phyloP scores from a whole-genome alignment of 2,113 vertebrate species.

The Cyanoramphus novaezelandiae region DNA sequence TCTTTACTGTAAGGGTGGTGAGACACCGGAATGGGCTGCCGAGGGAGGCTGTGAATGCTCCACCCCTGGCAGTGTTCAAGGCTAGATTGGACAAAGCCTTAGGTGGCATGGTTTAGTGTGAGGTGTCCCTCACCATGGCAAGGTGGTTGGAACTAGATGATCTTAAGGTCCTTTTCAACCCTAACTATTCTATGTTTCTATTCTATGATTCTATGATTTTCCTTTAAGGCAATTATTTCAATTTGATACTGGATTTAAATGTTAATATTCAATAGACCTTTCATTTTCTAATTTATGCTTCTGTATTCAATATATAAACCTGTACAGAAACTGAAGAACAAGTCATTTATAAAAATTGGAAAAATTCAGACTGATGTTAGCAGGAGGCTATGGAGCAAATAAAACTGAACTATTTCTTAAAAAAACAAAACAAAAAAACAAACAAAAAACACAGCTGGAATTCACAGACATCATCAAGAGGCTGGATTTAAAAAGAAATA shows the following conservation, averaged over 20 bases:
- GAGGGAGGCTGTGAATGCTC: too few relatives aligned
- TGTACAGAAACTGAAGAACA: not conserved
- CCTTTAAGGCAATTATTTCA: slow-evolving; percentile 36
- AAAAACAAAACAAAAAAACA: not conserved
- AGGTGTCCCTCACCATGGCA: too few relatives aligned
- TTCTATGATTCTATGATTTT: not conserved
- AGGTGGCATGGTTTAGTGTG: too few relatives aligned
- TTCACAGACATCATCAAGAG: not conserved
- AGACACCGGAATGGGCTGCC: too few relatives aligned
- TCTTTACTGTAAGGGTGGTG: too few relatives aligned
- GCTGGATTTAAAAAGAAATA: not conserved
- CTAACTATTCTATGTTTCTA: too few relatives aligned
- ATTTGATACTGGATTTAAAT: not conserved
- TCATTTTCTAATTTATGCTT: not conserved
- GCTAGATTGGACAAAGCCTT: too few relatives aligned
- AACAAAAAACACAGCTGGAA: not conserved
- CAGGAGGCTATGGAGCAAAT: not conserved
- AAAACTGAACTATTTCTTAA: not conserved
- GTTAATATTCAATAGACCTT: not conserved
- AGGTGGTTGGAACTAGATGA: too few relatives aligned
- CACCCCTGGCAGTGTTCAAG: too few relatives aligned
- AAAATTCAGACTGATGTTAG: not conserved
- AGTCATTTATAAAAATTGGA: not conserved
- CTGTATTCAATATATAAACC: not conserved
- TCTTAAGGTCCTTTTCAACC: too few relatives aligned